Evolutionary conservation across 2,113 vertebrate genomes (phyloP).

Genomic region (Gymnogyps californianus): DNA sequence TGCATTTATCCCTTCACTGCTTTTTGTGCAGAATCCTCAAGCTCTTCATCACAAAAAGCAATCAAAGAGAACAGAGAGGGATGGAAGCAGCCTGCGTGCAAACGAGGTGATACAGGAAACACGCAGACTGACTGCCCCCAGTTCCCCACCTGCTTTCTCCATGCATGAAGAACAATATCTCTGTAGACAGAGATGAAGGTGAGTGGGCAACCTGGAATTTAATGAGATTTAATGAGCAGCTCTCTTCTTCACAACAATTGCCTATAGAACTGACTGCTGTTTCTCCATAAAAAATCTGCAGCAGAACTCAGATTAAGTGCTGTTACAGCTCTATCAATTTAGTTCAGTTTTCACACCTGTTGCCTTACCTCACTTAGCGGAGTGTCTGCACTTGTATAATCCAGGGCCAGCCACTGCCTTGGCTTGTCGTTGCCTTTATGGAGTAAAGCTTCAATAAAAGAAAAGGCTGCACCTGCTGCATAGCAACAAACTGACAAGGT

Average conservation of each 20-base stretch:
- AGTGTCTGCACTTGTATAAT: conserved; percentile 78
- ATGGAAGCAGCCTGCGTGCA: neutral
- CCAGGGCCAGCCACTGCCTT: conserved; percentile 78
- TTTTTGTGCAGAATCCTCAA: neutral
- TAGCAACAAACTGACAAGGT: conserved; percentile 72
- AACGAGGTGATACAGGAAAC: neutral
- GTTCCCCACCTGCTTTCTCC: neutral
- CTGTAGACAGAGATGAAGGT: neutral
- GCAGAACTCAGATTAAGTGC: conserved; percentile 61
- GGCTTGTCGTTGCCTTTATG: conserved; percentile 74
- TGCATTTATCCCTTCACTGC: neutral
- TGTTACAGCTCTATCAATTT: conserved; percentile 43
- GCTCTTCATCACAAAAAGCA: neutral
- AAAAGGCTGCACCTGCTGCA: conserved; percentile 79
- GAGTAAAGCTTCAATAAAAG: conserved; percentile 73
- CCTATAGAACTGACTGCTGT: conserved; percentile 14
- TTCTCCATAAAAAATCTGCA: conserved; percentile 40
- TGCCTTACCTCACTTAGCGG: conserved; percentile 82
- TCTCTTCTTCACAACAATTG: conserved; percentile 15
- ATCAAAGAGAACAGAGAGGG: neutral
- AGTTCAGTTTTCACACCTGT: conserved; percentile 75
- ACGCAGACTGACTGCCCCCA: neutral
- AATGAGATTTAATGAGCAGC: neutral
- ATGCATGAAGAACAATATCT: neutral
- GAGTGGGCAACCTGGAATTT: neutral